A percentile compares a stretch with the other conserved stretches of the same genome.
phyloP scores from a whole-genome alignment of 2,113 vertebrate genomes.

The Pampusana beccarii region DNA sequence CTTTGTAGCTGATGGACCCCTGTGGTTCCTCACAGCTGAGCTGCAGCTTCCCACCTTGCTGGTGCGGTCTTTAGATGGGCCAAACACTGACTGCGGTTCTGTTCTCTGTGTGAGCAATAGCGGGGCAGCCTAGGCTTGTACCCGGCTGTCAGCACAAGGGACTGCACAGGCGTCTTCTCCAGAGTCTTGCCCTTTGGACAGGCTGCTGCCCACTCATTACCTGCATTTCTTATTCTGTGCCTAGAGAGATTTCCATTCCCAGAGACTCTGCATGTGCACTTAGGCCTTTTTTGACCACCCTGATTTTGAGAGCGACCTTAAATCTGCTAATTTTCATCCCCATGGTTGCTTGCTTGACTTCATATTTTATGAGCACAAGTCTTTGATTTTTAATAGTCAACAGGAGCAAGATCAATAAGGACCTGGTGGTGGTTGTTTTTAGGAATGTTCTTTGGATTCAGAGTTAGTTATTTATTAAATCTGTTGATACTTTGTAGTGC shows the following conservation, averaged over 20 bases:
- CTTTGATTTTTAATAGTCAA: not conserved
- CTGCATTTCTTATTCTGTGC: not conserved
- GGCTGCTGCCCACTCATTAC: not conserved
- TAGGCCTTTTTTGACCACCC: not conserved
- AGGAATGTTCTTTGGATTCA: not conserved
- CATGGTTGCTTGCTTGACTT: not conserved
- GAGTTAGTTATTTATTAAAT: not conserved
- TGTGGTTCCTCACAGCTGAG: not conserved
- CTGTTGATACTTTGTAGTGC: not conserved
- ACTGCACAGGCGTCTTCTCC: not conserved
- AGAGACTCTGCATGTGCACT: not conserved
- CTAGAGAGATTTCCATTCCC: not conserved
- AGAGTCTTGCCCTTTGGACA: not conserved
- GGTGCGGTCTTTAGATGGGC: not conserved
- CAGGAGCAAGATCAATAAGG: not conserved
- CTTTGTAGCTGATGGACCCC: not conserved
- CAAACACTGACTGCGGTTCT: accelerated
- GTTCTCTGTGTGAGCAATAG: accelerated
- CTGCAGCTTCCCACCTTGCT: accelerated
- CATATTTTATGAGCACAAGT: not conserved
- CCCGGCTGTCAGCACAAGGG: not conserved
- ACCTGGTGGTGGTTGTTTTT: not conserved
- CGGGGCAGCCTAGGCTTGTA: not conserved
- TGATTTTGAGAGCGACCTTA: not conserved
- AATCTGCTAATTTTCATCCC: not conserved